Conservation (phyloP, 2,888 invertebrate genomes). For the Rhaphigaster nebulosa region DNA sequence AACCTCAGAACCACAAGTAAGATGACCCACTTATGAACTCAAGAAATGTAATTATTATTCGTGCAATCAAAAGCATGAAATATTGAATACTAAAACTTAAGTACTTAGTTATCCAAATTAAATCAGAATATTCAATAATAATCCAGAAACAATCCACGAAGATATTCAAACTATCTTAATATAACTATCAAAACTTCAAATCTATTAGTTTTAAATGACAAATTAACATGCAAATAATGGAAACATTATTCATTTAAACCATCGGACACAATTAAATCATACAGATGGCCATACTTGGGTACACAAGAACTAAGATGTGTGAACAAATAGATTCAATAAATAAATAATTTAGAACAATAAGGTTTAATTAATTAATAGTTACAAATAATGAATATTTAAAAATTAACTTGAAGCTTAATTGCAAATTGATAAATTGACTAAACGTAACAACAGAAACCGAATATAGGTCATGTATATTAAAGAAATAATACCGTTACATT, state of each 20-base stretch:
- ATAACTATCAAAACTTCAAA: background rate
- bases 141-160: background rate
- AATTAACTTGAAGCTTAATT: background rate
- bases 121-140: background rate
- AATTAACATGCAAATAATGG: background rate
- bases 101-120: background rate
- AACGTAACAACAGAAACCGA: background rate
- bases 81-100: background rate
- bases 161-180: background rate
- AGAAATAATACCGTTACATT: background rate
- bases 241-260: background rate
- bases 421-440: background rate
- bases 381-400: background rate
- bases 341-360: background rate
- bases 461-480: background rate
- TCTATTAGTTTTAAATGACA: background rate
- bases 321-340: background rate
- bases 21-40: background rate
- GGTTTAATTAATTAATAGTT: background rate
- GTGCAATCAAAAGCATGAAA: background rate
- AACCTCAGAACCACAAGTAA: background rate
- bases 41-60: background rate
- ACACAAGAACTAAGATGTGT: background rate
- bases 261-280: background rate
- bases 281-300: background rate